Percentiles rank a stretch among this genome's conserved stretches.
phyloP scores from a whole-genome alignment of 2,797 vertebrate species.

The Otus scops region DNA sequence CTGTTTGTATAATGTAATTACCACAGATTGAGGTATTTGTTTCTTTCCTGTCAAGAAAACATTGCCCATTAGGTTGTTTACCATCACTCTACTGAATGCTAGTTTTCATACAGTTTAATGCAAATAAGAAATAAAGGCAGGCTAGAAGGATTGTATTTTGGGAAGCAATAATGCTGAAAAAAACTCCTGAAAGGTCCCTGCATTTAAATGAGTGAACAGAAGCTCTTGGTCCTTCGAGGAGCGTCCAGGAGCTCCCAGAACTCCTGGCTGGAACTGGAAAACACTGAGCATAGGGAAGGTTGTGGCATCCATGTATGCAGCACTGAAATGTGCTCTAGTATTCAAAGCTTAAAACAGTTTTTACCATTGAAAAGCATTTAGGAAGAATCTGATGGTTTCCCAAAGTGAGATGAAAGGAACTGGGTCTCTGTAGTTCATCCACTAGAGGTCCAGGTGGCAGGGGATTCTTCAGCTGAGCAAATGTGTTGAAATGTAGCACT shows the following conservation, averaged over 20 bases:
- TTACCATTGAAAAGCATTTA: neutral
- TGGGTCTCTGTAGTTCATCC: neutral
- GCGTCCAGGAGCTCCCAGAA: neutral
- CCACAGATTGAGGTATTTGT: neutral
- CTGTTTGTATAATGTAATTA: neutral
- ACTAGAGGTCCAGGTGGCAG: neutral
- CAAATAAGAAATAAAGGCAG: neutral
- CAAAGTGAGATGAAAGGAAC: neutral
- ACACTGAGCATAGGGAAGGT: neutral
- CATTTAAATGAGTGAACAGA: neutral
- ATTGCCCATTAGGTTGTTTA: neutral
- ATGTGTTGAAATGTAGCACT: neutral
- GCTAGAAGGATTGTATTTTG: neutral
- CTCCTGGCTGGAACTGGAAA: neutral
- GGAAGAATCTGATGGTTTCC: neutral
- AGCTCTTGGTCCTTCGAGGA: neutral
- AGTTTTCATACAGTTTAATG: neutral
- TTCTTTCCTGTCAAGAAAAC: conserved; percentile 28
- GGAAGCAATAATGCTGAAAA: neutral
- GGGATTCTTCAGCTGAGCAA: neutral
- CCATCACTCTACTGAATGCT: neutral
- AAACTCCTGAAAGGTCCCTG: neutral
- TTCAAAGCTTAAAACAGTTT: neutral
- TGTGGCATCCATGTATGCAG: neutral
- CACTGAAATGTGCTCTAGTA: neutral